A percentile compares a stretch with the other conserved stretches of the same genome.
Conservation (phyloP, 2,797 vertebrate genomes). For the Falco naumanni region DNA sequence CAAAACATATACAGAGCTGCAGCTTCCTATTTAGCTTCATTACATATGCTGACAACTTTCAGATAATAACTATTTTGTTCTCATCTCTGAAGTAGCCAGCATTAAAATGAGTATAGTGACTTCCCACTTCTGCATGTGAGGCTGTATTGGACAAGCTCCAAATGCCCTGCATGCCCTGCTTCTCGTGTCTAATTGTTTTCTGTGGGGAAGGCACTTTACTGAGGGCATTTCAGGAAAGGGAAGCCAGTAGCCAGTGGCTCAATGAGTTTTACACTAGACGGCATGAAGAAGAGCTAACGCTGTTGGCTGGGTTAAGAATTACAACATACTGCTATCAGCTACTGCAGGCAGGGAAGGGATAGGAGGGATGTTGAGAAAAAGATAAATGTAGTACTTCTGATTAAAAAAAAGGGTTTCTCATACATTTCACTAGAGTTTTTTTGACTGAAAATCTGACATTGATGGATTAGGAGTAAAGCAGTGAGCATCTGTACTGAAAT, state of each 20-base stretch:
- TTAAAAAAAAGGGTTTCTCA: not conserved
- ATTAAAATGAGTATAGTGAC: not conserved
- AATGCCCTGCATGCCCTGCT: not conserved
- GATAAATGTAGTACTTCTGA: not conserved
- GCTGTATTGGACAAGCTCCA: not conserved
- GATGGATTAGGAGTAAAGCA: not conserved
- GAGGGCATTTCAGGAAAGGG: not conserved
- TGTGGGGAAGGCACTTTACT: not conserved
- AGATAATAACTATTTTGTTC: constrained; percentile 2
- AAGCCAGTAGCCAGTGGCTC: not conserved
- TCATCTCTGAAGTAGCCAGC: not conserved
- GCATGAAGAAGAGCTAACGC: not conserved
- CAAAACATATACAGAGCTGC: not conserved
- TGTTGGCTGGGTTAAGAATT: not conserved
- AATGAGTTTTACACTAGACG: not conserved
- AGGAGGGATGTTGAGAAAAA: not conserved
- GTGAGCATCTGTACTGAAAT: not conserved
- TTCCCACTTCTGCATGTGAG: not conserved
- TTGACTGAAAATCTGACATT: not conserved
- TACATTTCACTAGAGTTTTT: not conserved
- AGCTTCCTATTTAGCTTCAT: not conserved
- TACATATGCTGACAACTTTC: not conserved
- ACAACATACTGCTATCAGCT: not conserved
- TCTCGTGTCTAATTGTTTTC: not conserved
- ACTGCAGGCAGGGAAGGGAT: not conserved